phyloP scores from a whole-genome alignment of 2,888 invertebrate species.

The Scelioninae gen. 1 region DNA sequence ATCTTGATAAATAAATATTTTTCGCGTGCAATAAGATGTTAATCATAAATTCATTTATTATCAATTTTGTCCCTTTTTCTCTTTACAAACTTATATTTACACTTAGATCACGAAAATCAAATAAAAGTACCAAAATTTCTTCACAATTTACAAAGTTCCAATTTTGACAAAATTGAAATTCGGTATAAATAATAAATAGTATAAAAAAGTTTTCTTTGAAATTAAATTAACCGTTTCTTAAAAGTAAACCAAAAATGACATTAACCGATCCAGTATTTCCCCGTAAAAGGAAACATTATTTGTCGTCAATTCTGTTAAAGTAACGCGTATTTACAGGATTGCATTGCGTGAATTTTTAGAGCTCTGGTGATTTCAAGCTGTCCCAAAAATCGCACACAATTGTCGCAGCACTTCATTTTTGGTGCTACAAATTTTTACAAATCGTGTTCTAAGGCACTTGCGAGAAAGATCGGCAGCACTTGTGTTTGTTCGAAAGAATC shows the following conservation, averaged over 20 bases:
- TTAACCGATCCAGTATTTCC: too few relatives aligned
- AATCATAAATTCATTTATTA: constrained; percentile 8
- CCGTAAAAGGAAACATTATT: neutral
- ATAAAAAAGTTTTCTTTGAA: too few relatives aligned
- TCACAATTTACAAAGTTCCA: neutral
- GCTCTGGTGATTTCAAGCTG: neutral
- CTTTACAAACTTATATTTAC: constrained; percentile 1
- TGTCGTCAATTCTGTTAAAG: constrained; percentile 1
- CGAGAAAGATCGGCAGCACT: neutral
- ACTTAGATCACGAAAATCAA: neutral
- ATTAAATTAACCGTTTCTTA: too few relatives aligned
- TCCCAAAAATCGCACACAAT: too few relatives aligned
- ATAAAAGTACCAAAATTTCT: too few relatives aligned
- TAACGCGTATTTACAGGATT: constrained; percentile 4
- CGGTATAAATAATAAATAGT: too few relatives aligned
- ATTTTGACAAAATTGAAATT: neutral
- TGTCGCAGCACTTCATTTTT: too few relatives aligned
- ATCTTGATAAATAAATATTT: constrained; percentile 16
- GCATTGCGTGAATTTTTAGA: neutral
- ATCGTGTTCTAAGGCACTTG: neutral
- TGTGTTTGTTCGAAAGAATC: neutral
- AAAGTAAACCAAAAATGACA: too few relatives aligned
- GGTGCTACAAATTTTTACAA: neutral
- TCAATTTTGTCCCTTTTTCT: neutral
- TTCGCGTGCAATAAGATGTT: constrained; percentile 10